A percentile compares a stretch with the other conserved stretches of the same genome.
Evolutionary conservation across 2,888 invertebrate species (phyloP).

Genomic region (Nemoura dubitans): DNA sequence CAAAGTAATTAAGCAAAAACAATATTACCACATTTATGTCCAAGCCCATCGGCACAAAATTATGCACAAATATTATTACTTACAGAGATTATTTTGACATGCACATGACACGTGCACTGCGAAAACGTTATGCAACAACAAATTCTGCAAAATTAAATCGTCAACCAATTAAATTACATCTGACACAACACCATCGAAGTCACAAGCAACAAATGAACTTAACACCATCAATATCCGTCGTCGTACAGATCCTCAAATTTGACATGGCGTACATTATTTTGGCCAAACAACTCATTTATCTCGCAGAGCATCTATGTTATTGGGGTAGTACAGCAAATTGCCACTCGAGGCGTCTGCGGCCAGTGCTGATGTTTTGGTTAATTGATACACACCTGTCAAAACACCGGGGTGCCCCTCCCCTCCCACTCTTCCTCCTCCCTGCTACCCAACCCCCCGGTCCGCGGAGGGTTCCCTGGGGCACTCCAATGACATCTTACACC

Average conservation of each 20-base stretch:
- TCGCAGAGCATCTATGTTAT: not conserved
- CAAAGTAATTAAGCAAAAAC: no score
- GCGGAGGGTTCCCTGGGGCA: not conserved
- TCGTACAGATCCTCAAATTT: not conserved
- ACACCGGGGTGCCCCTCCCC: not conserved
- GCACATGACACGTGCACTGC: no score
- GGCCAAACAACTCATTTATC: not conserved
- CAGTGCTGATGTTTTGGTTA: slow-evolving; percentile 7
- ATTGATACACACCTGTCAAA: slow-evolving; percentile 12
- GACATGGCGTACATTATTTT: not conserved
- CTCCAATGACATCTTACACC: not conserved
- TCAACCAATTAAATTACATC: not conserved
- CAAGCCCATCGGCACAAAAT: no score
- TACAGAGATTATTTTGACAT: no score
- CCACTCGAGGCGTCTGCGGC: not conserved
- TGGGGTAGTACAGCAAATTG: not conserved
- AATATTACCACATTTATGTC: no score
- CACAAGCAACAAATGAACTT: not conserved
- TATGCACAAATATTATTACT: no score
- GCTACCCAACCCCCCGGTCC: not conserved
- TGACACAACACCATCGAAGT: not conserved
- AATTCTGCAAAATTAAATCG: no score
- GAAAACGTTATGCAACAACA: no score
- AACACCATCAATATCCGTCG: not conserved
- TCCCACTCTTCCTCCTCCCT: not conserved